phyloP scores from a whole-genome alignment of 64 coral and sea anemone species.

The Stichodactyla mertensii region DNA sequence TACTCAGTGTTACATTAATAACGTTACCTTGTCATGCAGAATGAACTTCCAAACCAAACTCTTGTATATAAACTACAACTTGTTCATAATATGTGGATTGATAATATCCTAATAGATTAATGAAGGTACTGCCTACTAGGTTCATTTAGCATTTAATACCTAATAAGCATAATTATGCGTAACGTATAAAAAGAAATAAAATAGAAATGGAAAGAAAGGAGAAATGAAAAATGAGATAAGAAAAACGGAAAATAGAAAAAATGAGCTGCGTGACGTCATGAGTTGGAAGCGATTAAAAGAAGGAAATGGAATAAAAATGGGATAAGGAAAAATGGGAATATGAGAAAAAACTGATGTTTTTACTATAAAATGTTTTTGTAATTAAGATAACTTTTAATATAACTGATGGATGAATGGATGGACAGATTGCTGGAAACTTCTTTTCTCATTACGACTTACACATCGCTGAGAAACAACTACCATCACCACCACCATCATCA shows the following conservation, averaged over 20 bases:
- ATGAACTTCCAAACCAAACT: not conserved
- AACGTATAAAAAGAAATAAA: not conserved
- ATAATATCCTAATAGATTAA: constrained; percentile 12
- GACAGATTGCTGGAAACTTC: not conserved
- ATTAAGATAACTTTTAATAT: not conserved
- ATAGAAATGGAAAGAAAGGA: not conserved
- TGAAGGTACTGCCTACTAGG: not conserved
- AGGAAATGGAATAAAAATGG: not conserved
- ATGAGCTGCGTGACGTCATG: not conserved
- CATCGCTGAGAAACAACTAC: not conserved
- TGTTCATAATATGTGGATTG: constrained; percentile 1
- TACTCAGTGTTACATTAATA: not conserved
- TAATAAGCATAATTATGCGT: not conserved
- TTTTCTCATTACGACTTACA: not conserved
- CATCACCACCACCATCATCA: not conserved
- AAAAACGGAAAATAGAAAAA: not conserved
- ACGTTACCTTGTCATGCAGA: constrained; percentile 15
- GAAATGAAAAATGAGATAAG: not conserved
- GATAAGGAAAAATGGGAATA: not conserved
- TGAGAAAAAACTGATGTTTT: not conserved
- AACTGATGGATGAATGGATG: not conserved
- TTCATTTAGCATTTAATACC: not conserved
- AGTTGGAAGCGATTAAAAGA: not conserved
- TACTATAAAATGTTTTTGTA: not conserved
- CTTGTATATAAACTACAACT: constrained; percentile 10